Evolutionary conservation across 2,113 vertebrate genomes (phyloP), one percentile per base, ranked within the genome.

Genomic region (Setophaga kirtlandii): DNA sequence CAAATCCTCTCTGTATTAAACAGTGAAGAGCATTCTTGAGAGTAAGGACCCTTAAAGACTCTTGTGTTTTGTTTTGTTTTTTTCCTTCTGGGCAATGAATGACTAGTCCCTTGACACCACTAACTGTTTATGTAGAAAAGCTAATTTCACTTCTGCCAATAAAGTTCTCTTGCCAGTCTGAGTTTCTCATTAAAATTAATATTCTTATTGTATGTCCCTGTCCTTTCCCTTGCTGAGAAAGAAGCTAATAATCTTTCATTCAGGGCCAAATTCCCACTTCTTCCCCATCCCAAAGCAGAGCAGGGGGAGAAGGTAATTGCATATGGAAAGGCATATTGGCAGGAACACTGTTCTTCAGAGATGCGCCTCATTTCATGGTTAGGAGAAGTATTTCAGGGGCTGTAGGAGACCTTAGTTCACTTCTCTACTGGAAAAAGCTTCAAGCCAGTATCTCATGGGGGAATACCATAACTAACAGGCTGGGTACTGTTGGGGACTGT

Each of bases 141-240:
- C 95, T 97, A 97, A 98, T 98, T 98, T 98, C 85, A 96, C 82
- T 97, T 97, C 95, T 98, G 79, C 95, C 94, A 96, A 96, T 97
- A 97, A 97, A 97, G 88, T 97, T 96, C 95, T 97, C 97, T 95
- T 95, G 93, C 93, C 95, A 97, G 94, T 95, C 96, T 96, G 96
- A 97, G 96, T 97, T 97, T 96, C 96, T 98, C 90, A 96, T 97
- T 96, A 97, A 97, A 97, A 98, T 98, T 97, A 97, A 97, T 97
- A 97, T 97, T 97, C 92, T 81, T 86, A 96, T 95, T 98, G 96
- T 97, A 97, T 93, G 90, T 93, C 87, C 84, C 94, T n/a, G 67
- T 80, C 89, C 90, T 96, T 97, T 92, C 93, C 93, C 96, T 96
- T 79, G 73, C 85, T 96, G 93, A 96, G 93, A 94, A 92, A 95